Conservation (phyloP, 2,113 vertebrate genomes). For the Calidris pugnax region DNA sequence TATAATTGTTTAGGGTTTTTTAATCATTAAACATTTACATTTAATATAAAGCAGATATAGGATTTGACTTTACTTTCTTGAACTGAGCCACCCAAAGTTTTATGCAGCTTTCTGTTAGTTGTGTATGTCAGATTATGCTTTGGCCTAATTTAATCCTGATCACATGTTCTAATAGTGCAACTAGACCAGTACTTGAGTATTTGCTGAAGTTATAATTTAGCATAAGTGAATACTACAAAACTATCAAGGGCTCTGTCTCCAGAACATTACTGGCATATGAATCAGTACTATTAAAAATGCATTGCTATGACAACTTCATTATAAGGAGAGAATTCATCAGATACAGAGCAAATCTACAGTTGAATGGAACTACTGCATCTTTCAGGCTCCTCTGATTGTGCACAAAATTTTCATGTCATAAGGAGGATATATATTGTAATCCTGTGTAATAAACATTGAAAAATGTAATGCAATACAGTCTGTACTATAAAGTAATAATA, state of each 20-base stretch:
- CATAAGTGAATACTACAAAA: background rate
- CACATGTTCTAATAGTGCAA: background rate
- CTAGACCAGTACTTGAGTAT: background rate
- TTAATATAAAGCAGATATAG: background rate
- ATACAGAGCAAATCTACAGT: background rate
- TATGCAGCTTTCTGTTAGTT: background rate
- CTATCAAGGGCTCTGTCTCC: background rate
- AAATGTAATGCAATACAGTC: background rate
- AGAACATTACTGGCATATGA: background rate
- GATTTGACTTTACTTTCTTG: background rate
- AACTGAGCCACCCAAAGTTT: background rate
- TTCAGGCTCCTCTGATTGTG: background rate
- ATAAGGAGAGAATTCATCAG: conserved; percentile 20
- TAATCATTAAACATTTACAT: background rate
- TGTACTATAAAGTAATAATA: background rate
- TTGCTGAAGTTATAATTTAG: background rate
- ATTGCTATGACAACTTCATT: conserved; percentile 36
- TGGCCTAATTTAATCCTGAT: background rate
- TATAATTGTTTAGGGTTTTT: background rate
- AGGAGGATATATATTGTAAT: background rate
- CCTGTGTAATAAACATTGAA: background rate
- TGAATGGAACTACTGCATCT: background rate
- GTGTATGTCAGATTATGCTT: background rate
- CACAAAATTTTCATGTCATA: background rate
- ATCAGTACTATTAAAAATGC: conserved; percentile 29